Base-by-base conservation (phyloP, 53 echinoderm and acorn worm genomes). In the Stichopus horrens region DNA sequence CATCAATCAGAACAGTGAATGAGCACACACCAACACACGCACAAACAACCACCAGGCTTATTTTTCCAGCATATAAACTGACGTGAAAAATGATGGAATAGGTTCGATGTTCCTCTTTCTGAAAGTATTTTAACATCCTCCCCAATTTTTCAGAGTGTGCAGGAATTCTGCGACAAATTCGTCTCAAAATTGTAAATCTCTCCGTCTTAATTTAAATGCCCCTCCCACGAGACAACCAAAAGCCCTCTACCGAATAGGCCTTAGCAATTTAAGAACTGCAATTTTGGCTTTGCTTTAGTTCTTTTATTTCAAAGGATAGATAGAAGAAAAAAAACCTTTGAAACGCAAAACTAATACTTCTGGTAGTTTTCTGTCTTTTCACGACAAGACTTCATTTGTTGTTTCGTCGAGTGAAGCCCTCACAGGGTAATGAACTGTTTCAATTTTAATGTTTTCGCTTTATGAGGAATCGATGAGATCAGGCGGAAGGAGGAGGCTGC, bases 141-240 rank as follows among this genome's bases (percentile, higher is more conserved):
- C n/a, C n/a, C 71, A 71, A 0, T 71, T 20, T 18, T 71, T 18
- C 71, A 13, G 71, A 20, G 71, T 16, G 71, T 71, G 7, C 18
- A 71, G 19, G n/a, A 20, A 71, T 7, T 71, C 19, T 18, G 18
- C n/a, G n/a, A 20, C 19, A 18, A 71, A 71, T 18, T 16, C 18
- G 71, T 71, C 71, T 16, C 71, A 71, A 71, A 71, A 13, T 71
- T 71, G 71, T 71, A 71, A 71, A 71, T 71, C 71, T 71, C n/a
- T 71, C 71, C 18, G 71, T 71, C 71, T 71, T 71, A 71, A 71
- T 71, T 71, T 71, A 20, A 71, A 71, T 18, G 71, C 71, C 71
- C 71, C 71, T 71, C 71, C 71, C 71, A 13, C 18, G 71, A 71
- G 71, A 71, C n/a, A 71, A 21, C 18, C 71, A 71, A 71, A 71